A percentile compares a stretch with the other conserved stretches of the same genome.
Conservation (phyloP, 2,113 vertebrate genomes). For the Hippocampus mohnikei region DNA sequence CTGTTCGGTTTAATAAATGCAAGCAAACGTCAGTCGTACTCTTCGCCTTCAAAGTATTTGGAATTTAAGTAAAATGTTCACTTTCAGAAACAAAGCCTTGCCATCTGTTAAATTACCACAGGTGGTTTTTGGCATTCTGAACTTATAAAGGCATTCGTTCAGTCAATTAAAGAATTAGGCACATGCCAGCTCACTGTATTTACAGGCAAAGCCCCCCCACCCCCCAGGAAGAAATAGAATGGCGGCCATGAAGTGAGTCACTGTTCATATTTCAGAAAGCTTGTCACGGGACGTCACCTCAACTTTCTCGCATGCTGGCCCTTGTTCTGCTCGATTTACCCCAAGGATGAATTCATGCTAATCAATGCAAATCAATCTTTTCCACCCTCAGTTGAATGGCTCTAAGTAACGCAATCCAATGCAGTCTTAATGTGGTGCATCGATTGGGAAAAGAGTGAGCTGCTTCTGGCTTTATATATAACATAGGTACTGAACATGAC, state of each 20-base stretch:
- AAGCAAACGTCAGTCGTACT: too few species aligned
- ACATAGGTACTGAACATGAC: constrained; percentile 8
- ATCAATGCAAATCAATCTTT: constrained; percentile 56
- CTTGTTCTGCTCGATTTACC: constrained; percentile 61
- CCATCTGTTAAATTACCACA: background rate
- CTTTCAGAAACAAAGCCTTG: background rate
- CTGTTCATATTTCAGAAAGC: constrained; percentile 22
- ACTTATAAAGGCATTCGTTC: constrained; percentile 1
- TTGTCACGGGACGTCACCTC: constrained; percentile 25
- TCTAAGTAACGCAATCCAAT: constrained; percentile 46
- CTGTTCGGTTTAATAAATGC: too few species aligned
- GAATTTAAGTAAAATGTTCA: background rate
- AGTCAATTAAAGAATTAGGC: constrained; percentile 2
- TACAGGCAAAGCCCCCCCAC: background rate
- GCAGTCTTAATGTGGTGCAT: constrained; percentile 44
- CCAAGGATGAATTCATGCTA: constrained; percentile 66
- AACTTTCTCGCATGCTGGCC: constrained; percentile 27
- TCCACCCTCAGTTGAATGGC: constrained; percentile 30
- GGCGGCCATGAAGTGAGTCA: constrained; percentile 6
- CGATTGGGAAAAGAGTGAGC: constrained; percentile 13
- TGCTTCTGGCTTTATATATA: constrained; percentile 16
- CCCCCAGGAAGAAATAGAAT: background rate
- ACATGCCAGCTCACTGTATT: background rate
- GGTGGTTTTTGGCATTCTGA: background rate
- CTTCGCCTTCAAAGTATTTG: too few species aligned